Evolutionary conservation across 2,113 vertebrate species (phyloP).

Genomic region (Neotragus pygmaeus): DNA sequence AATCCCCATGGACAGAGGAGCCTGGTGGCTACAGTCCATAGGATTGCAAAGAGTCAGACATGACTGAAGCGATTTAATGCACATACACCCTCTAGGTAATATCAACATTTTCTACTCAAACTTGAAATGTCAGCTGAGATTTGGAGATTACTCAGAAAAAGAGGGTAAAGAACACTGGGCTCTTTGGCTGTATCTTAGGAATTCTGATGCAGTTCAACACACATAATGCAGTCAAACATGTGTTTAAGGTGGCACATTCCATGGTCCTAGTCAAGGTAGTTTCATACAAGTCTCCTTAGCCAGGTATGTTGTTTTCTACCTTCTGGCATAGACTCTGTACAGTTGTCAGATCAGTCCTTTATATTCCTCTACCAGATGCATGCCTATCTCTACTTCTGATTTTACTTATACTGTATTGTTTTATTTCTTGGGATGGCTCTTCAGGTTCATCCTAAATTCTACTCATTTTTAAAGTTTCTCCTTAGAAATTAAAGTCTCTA

Average conservation of each 20-base stretch:
- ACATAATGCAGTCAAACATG: neutral
- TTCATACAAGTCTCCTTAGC: neutral
- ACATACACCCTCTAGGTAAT: neutral
- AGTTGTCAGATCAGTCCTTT: neutral
- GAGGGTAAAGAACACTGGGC: neutral
- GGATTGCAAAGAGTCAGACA: neutral
- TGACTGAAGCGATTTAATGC: neutral
- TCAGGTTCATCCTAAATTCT: neutral
- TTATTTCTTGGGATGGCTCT: neutral
- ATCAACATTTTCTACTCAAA: neutral
- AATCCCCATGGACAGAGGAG: neutral
- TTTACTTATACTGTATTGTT: neutral
- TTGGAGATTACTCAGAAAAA: constrained; percentile 36
- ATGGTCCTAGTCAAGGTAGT: neutral
- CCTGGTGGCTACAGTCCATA: neutral
- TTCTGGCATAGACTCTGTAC: neutral
- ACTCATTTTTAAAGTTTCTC: neutral
- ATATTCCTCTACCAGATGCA: neutral
- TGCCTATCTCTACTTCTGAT: neutral
- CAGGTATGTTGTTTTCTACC: neutral
- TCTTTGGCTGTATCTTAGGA: neutral
- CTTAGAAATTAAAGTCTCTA: neutral
- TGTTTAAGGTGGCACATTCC: neutral
- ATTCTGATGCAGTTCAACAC: neutral
- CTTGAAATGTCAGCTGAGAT: constrained; percentile 24